Conservation (phyloP, 2,797 vertebrate genomes). For the Xerus rutilus region DNA sequence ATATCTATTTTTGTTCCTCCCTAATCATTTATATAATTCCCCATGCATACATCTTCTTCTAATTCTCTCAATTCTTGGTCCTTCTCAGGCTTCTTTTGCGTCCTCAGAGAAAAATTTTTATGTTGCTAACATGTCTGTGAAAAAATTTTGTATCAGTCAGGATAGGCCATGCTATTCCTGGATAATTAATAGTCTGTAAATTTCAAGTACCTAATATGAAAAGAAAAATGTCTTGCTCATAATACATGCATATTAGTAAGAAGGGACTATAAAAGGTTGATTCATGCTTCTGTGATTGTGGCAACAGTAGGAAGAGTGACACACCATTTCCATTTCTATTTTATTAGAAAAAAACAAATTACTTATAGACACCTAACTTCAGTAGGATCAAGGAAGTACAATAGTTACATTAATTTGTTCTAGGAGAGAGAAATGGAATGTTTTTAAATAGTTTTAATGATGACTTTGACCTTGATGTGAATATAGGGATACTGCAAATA, state of each 20-base stretch:
- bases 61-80: not conserved
- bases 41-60: not conserved
- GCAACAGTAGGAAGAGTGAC: not conserved
- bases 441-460: not conserved
- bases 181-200: not conserved
- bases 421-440: not conserved
- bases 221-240: not conserved
- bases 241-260: not conserved
- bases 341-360: constrained; percentile 16
- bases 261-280: not conserved
- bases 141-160: not conserved
- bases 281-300: not conserved
- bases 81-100: not conserved
- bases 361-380: not conserved
- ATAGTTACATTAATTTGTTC: not conserved
- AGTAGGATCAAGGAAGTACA: not conserved
- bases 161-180: not conserved
- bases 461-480: not conserved
- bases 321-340: not conserved
- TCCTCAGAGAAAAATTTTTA: not conserved
- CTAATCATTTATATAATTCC: not conserved
- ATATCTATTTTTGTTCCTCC: not conserved
- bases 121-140: not conserved
- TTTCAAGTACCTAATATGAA: not conserved
- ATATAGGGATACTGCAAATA: not conserved